Evolutionary conservation across 2,888 invertebrate species (phyloP).

Genomic region (Chrysodeixis includens): DNA sequence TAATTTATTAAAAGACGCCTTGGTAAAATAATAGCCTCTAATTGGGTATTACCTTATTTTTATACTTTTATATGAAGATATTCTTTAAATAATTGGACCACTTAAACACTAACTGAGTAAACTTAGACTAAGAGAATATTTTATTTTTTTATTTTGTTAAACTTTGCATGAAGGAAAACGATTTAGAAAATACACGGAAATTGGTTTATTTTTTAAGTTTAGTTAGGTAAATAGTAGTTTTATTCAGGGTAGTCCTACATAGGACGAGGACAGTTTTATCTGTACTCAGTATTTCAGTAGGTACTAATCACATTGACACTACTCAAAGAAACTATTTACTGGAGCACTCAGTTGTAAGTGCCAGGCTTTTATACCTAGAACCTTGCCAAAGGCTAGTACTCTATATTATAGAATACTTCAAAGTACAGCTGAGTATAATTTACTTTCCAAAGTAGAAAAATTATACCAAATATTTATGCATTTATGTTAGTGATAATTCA

Average conservation of each 20-base stretch:
- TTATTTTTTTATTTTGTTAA: too few species aligned
- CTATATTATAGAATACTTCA: not conserved
- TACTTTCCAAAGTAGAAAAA: too few species aligned
- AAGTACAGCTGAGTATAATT: not conserved
- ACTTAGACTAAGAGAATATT: too few species aligned
- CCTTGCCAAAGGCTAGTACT: not conserved
- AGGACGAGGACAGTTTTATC: constrained; percentile 11
- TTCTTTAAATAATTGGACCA: not conserved
- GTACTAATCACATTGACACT: constrained; percentile 50
- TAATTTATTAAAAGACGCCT: constrained; percentile 49
- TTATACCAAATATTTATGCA: too few species aligned
- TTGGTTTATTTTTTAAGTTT: too few species aligned
- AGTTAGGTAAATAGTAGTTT: constrained; percentile 30
- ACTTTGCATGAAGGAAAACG: too few species aligned
- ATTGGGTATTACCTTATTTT: constrained; percentile 14
- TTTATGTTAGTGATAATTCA: too few species aligned
- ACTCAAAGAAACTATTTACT: constrained; percentile 43
- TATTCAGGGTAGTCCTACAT: constrained; percentile 7
- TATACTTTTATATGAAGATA: not conserved
- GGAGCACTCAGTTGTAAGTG: constrained; percentile 45
- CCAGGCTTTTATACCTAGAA: constrained; percentile 20
- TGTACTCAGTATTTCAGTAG: not conserved
- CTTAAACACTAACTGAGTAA: too few species aligned
- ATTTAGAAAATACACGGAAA: too few species aligned
- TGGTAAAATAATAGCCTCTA: constrained; percentile 16